A percentile compares a stretch with the other conserved stretches of the same genome.
These are phyloP conservation scores for Tenualosa ilisha DNA, from an alignment of 2,797 vertebrate genomes.

Conservation along the genomic window DNA sequence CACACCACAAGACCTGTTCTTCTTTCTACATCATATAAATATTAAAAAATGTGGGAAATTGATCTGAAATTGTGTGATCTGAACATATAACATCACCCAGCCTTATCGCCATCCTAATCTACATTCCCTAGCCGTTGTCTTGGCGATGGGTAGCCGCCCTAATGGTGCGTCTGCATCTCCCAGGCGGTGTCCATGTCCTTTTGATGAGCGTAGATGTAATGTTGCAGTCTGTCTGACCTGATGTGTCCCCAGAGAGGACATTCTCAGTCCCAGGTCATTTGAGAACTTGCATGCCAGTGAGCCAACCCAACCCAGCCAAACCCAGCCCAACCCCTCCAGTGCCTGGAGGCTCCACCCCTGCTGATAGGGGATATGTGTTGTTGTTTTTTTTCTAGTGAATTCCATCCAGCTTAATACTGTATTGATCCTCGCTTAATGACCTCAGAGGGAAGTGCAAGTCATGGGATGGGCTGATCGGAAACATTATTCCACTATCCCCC, in stretches of 20 bases:
- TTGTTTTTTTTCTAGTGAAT: slow-evolving; percentile 33
- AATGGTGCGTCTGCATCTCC: neutral
- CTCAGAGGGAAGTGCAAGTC: slow-evolving; percentile 37
- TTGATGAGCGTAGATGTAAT: slow-evolving; percentile 21
- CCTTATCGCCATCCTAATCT: neutral
- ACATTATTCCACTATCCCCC: neutral
- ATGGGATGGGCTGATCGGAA: slow-evolving; percentile 36
- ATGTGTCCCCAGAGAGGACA: slow-evolving; percentile 35
- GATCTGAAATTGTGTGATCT: too few species aligned
- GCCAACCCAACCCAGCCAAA: neutral
- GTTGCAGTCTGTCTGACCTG: slow-evolving; percentile 31
- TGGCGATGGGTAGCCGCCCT: neutral
- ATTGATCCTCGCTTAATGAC: slow-evolving; percentile 46
- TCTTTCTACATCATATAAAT: too few species aligned
- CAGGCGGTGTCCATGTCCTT: neutral
- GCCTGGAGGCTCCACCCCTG: neutral
- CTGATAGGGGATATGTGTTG: neutral
- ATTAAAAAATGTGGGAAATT: too few species aligned
- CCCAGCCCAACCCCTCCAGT: neutral
- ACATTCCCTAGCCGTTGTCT: neutral
- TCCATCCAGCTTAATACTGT: slow-evolving; percentile 33
- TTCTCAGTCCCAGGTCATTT: slow-evolving; percentile 33
- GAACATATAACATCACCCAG: too few species aligned
- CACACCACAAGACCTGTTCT: too few species aligned
- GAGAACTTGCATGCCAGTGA: slow-evolving; percentile 19